Percentiles rank a stretch among this genome's conserved stretches.
phyloP scores from a whole-genome alignment of 2,888 invertebrate species.

The Drosophila testacea region DNA sequence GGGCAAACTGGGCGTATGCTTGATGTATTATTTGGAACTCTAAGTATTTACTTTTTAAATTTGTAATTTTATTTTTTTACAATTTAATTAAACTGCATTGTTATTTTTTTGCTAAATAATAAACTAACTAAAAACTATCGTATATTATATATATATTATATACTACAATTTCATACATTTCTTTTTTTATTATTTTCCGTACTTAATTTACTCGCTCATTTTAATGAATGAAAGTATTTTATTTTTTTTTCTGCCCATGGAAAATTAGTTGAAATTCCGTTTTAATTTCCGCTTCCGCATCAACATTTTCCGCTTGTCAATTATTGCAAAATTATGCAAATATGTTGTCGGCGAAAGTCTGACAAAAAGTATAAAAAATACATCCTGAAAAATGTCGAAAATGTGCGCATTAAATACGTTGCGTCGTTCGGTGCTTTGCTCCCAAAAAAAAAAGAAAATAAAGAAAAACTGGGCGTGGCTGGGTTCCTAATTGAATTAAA shows the following conservation, averaged over 20 bases:
- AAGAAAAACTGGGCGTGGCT: slow-evolving; percentile 24
- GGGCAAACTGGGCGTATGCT: slow-evolving; percentile 5
- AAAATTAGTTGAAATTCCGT: slow-evolving; percentile 74
- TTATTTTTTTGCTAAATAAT: slow-evolving; percentile 1
- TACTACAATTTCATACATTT: slow-evolving; percentile 4
- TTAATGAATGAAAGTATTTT: slow-evolving; percentile 18
- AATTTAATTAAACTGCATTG: slow-evolving; percentile 5
- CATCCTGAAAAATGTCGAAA: slow-evolving; percentile 63
- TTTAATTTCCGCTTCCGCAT: slow-evolving; percentile 77
- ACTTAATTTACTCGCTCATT: slow-evolving; percentile 23
- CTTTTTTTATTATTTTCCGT: slow-evolving; percentile 9
- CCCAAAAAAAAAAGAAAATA: background rate
- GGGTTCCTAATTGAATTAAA: slow-evolving; percentile 73
- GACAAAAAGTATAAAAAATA: slow-evolving; percentile 18
- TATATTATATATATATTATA: too few relatives aligned
- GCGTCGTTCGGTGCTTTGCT: background rate
- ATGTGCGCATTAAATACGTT: slow-evolving; percentile 61
- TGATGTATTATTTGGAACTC: background rate
- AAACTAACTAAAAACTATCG: slow-evolving; percentile 2
- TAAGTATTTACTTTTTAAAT: background rate
- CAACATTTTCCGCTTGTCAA: slow-evolving; percentile 79
- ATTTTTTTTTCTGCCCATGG: slow-evolving; percentile 15
- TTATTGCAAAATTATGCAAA: slow-evolving; percentile 79
- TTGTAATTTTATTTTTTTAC: background rate
- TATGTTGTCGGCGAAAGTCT: slow-evolving; percentile 51